Conservation (phyloP, 2,113 vertebrate species). For the Toxotes jaculatrix region DNA sequence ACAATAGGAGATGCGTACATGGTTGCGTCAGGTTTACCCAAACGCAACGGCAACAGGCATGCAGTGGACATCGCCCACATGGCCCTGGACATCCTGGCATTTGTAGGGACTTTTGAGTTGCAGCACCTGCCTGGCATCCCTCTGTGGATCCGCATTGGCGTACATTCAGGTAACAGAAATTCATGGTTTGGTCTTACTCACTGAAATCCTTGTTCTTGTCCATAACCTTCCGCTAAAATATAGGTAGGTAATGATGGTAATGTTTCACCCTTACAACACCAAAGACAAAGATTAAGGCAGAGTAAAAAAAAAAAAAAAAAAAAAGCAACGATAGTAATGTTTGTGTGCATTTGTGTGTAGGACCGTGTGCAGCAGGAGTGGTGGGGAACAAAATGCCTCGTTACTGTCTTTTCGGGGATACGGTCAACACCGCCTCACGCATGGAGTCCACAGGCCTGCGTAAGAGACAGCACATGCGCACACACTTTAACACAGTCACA, state of each 20-base stretch:
- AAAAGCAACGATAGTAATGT: neutral
- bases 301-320: neutral
- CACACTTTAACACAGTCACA: neutral
- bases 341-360: slow-evolving; percentile 74
- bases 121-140: slow-evolving; percentile 94
- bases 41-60: slow-evolving; percentile 93
- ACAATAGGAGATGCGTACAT: slow-evolving; percentile 98
- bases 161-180: slow-evolving; percentile 91
- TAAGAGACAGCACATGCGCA: slow-evolving; percentile 79
- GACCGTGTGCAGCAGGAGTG: slow-evolving; percentile 95
- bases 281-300: neutral
- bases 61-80: slow-evolving; percentile 96
- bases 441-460: slow-evolving; percentile 97
- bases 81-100: slow-evolving; percentile 96
- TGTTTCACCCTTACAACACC: neutral
- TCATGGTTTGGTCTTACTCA: neutral
- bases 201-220: no score
- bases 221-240: neutral
- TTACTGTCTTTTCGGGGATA: slow-evolving; percentile 96
- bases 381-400: slow-evolving; percentile 98
- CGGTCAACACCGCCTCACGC: slow-evolving; percentile 95
- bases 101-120: slow-evolving; percentile 94
- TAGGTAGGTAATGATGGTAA: neutral
- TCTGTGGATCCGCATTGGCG: slow-evolving; percentile 98
- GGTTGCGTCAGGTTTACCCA: slow-evolving; percentile 96